These are phyloP conservation scores for Leptarthrus brevirostris DNA, from an alignment of 2,888 invertebrate species.

Conservation along the genomic window DNA sequence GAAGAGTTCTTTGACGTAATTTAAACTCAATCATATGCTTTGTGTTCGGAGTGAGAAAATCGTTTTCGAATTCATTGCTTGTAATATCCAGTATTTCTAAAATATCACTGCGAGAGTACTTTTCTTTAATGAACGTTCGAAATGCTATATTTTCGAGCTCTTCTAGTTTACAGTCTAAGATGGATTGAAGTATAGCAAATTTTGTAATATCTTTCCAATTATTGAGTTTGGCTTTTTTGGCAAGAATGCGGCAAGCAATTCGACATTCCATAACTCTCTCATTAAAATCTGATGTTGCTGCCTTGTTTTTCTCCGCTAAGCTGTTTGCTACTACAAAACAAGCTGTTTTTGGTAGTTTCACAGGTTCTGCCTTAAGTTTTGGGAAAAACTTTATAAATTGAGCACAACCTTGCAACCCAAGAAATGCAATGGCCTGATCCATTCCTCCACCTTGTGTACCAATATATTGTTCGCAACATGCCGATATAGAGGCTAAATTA, in stretches of 20 bases:
- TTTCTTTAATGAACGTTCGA: conserved; percentile 72
- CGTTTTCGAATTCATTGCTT: conserved; percentile 72
- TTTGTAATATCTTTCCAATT: conserved; percentile 75
- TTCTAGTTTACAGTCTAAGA: conserved; percentile 72
- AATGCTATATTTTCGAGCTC: conserved; percentile 79
- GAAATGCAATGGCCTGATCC: conserved; percentile 98
- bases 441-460: conserved; percentile 99
- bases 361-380: conserved; percentile 75
- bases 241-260: conserved; percentile 84
- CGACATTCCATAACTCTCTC: conserved; percentile 94
- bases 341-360: conserved; percentile 83
- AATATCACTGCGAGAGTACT: conserved; percentile 79
- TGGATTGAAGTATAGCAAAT: conserved; percentile 81
- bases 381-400: conserved; percentile 96
- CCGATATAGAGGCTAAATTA: conserved; percentile 87
- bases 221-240: conserved; percentile 71
- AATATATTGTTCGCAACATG: conserved; percentile 90
- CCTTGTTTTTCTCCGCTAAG: conserved; percentile 90
- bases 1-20: conserved; percentile 85
- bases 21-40: conserved; percentile 75
- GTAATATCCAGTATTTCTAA: conserved; percentile 71
- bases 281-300: conserved; percentile 91
- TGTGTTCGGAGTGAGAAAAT: conserved; percentile 76
- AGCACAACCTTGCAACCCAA: conserved; percentile 85
- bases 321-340: conserved; percentile 96